phyloP scores from a whole-genome alignment of 2,797 vertebrate species.

The Cossypha caffra region DNA sequence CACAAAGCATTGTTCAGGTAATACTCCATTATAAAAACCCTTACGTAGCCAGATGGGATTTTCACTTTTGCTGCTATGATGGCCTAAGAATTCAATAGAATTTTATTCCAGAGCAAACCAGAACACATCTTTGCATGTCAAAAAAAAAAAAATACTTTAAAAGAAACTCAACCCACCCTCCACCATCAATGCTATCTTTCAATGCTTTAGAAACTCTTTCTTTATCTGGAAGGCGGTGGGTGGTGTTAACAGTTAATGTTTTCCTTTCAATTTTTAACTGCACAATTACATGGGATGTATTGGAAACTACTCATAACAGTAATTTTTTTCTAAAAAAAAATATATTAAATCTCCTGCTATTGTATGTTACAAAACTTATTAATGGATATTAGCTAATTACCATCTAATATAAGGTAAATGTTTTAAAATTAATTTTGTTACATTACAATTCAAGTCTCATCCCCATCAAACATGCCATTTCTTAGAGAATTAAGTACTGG shows the following conservation, averaged over 20 bases:
- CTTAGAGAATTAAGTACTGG: not conserved
- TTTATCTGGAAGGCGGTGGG: not conserved
- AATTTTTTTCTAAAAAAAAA: not conserved
- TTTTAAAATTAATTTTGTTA: not conserved
- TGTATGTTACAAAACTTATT: not conserved
- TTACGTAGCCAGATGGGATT: fast-evolving
- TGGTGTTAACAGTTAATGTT: not conserved
- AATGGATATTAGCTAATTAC: not conserved
- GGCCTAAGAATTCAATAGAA: not conserved
- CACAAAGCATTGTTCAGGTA: not conserved
- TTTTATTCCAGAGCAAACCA: not conserved
- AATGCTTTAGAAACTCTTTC: not conserved
- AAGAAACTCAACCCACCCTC: not conserved
- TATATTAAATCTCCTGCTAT: not conserved
- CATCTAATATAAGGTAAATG: not conserved
- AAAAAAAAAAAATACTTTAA: not conserved
- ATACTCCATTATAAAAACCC: not conserved
- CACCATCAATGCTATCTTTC: not conserved
- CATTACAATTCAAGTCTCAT: not conserved
- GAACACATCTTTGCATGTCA: not conserved
- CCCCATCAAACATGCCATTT: not conserved
- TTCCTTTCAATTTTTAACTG: not conserved
- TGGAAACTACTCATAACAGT: not conserved
- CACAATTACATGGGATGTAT: not conserved
- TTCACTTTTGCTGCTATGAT: not conserved